Conservation (phyloP, 2,797 vertebrate genomes). For the Xiphophorus birchmanni region DNA sequence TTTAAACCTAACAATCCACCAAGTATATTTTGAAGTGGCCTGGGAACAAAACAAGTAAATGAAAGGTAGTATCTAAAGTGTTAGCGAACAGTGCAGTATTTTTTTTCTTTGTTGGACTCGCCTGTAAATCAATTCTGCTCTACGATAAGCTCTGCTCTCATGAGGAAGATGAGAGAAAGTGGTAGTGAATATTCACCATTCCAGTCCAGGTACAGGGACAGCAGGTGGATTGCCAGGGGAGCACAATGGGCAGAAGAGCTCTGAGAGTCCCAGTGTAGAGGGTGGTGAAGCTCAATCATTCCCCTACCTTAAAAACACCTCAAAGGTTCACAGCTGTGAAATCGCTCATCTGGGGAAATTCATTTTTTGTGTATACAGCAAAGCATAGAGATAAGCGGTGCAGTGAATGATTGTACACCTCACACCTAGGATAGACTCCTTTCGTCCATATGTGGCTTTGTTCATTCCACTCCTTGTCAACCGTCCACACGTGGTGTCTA, state of each 20-base stretch:
- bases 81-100: background rate
- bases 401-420: constrained; percentile 16
- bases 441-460: constrained; percentile 30
- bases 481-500: constrained; percentile 34
- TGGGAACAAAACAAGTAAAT: background rate
- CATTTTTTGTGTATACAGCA: constrained; percentile 19
- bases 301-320: constrained; percentile 56
- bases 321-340: constrained; percentile 59
- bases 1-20: background rate
- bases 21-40: background rate
- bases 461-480: constrained; percentile 21
- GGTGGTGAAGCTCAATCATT: constrained; percentile 71
- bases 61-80: background rate
- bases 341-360: constrained; percentile 47
- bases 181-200: constrained; percentile 3
- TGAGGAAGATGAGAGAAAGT: background rate
- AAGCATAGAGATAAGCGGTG: constrained; percentile 28
- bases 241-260: constrained; percentile 47
- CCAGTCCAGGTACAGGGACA: background rate
- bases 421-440: background rate
- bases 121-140: background rate
- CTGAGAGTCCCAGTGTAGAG: constrained; percentile 62
- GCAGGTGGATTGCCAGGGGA: constrained; percentile 58
- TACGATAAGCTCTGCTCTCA: background rate
- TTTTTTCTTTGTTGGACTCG: background rate